A percentile compares a stretch with the other conserved stretches of the same genome.
phyloP scores from a whole-genome alignment of 2,113 vertebrate species.

The Atlantisia rogersi region DNA sequence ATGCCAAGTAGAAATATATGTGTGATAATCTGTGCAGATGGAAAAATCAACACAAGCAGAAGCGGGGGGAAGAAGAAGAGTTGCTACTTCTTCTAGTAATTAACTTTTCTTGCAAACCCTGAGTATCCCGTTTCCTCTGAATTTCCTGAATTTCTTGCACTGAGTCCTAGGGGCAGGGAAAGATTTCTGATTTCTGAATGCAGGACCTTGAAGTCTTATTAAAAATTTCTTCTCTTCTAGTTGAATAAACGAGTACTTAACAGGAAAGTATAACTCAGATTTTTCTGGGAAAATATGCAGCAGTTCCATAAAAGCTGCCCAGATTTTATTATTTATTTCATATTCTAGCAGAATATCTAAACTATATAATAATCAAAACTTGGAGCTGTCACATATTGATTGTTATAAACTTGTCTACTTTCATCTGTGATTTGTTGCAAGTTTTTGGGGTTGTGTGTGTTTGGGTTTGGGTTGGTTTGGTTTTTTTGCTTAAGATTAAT shows the following conservation, averaged over 20 bases:
- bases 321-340: neutral
- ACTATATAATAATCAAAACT: neutral
- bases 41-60: neutral
- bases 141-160: neutral
- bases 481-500: neutral
- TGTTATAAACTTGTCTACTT: neutral
- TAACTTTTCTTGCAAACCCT: neutral
- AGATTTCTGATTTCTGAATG: neutral
- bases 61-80: fast-evolving
- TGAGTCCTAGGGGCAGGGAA: neutral
- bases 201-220: neutral
- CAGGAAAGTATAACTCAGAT: neutral
- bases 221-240: neutral
- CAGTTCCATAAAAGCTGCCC: neutral
- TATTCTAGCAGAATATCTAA: neutral
- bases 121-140: neutral
- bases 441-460: neutral
- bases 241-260: neutral
- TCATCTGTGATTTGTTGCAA: neutral
- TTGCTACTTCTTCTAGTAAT: neutral
- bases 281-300: neutral
- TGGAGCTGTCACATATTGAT: neutral
- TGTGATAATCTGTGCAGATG: neutral
- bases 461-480: too few species aligned
- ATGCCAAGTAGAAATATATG: neutral